Conservation (phyloP, 2,888 invertebrate species). For the Dione juno region DNA sequence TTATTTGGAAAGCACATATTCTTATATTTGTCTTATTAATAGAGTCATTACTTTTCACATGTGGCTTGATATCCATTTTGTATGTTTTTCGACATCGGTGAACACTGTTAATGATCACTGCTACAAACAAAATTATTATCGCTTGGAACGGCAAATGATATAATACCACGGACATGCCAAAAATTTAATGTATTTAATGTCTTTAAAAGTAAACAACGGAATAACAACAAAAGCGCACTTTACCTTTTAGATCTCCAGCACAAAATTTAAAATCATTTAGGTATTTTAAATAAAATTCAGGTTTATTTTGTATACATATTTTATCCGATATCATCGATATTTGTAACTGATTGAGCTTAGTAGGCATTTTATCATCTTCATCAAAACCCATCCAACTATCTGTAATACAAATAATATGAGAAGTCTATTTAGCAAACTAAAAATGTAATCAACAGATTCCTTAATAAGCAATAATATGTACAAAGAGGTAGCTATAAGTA, state of each 20-base stretch:
- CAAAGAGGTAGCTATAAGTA: no score
- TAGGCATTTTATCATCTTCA: background rate
- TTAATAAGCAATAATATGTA: no score
- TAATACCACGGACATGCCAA: constrained; percentile 12
- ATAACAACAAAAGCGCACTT: no score
- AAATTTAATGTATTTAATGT: no score
- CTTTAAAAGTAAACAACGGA: no score
- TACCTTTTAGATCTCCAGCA: constrained; percentile 16
- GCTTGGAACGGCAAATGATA: background rate
- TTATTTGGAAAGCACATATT: no score
- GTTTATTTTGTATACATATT: constrained; percentile 4
- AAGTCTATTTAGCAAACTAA: background rate
- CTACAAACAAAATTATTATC: background rate
- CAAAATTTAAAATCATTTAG: constrained; percentile 15
- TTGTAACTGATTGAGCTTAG: background rate
- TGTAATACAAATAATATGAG: background rate
- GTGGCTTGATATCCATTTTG: background rate
- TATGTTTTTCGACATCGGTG: constrained; percentile 17
- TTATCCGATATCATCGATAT: constrained; percentile 3
- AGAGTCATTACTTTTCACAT: no score
- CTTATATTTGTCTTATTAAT: no score
- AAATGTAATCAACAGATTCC: no score
- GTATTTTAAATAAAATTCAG: background rate
- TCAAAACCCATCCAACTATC: constrained; percentile 20
- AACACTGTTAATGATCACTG: constrained; percentile 1